Percentiles rank a stretch among this genome's conserved stretches.
These are phyloP conservation scores for Cepphus grylle DNA, from an alignment of 2,113 vertebrate species.

Conservation along the genomic window DNA sequence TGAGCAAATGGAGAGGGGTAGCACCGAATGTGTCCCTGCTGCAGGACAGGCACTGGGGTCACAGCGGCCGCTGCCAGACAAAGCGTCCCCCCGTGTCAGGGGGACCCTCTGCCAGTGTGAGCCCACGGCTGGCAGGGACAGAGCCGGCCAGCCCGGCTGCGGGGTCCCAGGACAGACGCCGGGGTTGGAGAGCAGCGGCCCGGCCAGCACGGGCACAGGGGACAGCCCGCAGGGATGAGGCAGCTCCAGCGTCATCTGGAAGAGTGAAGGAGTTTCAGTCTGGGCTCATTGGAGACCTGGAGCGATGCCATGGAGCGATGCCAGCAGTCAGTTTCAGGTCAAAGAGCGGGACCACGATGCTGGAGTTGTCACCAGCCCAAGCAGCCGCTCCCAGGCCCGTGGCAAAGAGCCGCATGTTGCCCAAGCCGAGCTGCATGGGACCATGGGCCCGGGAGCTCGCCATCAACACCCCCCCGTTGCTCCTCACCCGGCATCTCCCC, in stretches of 20 bases:
- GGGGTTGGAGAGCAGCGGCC: neutral
- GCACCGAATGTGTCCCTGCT: neutral
- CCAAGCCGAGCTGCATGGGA: neutral
- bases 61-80: neutral
- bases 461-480: fast-evolving
- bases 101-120: neutral
- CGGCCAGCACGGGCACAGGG: neutral
- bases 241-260: neutral
- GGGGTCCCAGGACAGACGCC: neutral
- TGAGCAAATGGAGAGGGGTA: neutral
- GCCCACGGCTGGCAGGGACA: neutral
- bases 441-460: neutral
- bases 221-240: neutral
- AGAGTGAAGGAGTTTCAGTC: neutral
- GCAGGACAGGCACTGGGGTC: neutral
- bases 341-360: neutral
- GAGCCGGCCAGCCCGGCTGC: neutral
- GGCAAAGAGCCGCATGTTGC: neutral
- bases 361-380: neutral
- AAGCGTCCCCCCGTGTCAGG: fast-evolving
- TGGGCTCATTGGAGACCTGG: neutral
- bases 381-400: neutral
- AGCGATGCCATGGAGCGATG: neutral
- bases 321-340: fast-evolving
- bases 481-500: neutral